phyloP scores from a whole-genome alignment of 2,888 invertebrate species.

The Sinohyriopsis cumingii region DNA sequence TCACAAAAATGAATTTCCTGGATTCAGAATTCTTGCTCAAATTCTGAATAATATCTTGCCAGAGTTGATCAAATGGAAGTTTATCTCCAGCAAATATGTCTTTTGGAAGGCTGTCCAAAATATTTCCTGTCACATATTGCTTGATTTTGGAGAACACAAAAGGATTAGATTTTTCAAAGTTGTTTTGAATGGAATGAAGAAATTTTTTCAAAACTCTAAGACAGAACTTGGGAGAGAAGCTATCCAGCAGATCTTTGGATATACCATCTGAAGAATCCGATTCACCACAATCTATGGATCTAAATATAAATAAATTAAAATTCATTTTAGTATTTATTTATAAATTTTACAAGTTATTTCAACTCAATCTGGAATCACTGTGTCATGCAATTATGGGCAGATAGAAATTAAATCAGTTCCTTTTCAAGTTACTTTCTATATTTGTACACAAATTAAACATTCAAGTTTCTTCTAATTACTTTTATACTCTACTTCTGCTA shows the following conservation, averaged over 20 bases:
- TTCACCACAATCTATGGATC: not conserved
- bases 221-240: constrained; percentile 44
- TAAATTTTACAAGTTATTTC: too few relatives aligned
- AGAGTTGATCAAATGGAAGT: constrained; percentile 54
- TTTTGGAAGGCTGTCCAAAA: constrained; percentile 16
- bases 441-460: too few relatives aligned
- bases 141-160: constrained; percentile 14
- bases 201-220: constrained; percentile 33
- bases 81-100: constrained; percentile 27
- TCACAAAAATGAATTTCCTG: constrained; percentile 51
- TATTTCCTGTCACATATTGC: constrained; percentile 20
- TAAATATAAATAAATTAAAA: too few relatives aligned
- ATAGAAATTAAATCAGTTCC: too few relatives aligned
- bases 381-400: too few relatives aligned
- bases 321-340: too few relatives aligned
- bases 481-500: too few relatives aligned
- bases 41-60: constrained; percentile 60
- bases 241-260: constrained; percentile 2
- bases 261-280: not conserved
- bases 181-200: constrained; percentile 27
- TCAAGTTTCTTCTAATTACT: too few relatives aligned
- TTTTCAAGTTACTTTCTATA: too few relatives aligned
- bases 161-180: constrained; percentile 30
- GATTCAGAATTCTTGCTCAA: constrained; percentile 50
- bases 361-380: too few relatives aligned